Percentiles rank a stretch among this genome's conserved stretches.
phyloP scores from a whole-genome alignment of 2,888 invertebrate genomes.

The Dendrolimus pini region DNA sequence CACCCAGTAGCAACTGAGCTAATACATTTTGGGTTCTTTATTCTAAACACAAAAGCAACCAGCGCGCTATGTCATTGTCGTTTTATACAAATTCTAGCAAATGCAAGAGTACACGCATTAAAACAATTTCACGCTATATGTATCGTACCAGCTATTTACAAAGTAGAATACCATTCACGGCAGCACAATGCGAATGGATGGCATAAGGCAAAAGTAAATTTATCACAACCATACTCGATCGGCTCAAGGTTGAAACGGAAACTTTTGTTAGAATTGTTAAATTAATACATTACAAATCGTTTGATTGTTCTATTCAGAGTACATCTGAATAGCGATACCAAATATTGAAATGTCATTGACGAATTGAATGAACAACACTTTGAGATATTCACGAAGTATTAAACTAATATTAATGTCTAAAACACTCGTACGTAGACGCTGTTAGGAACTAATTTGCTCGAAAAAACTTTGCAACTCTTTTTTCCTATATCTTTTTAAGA shows the following conservation, averaged over 20 bases:
- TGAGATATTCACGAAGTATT: background rate
- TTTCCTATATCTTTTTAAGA: conserved; percentile 1
- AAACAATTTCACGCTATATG: background rate
- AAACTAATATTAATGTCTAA: conserved; percentile 53
- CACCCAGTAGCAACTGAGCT: too few species aligned
- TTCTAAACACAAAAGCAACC: too few species aligned
- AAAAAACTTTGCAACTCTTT: conserved; percentile 4
- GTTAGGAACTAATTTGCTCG: conserved; percentile 43
- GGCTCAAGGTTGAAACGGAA: conserved; percentile 26
- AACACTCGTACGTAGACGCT: conserved; percentile 75
- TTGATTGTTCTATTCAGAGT: conserved; percentile 7
- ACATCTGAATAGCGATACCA: conserved; percentile 4
- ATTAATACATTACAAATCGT: conserved; percentile 3
- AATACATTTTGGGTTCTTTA: too few species aligned
- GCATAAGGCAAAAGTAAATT: conserved; percentile 22
- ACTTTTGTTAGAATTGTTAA: conserved; percentile 15
- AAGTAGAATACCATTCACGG: background rate
- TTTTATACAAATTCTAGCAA: too few species aligned
- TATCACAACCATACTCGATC: conserved; percentile 32
- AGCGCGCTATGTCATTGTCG: too few species aligned
- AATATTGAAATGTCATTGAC: conserved; percentile 1
- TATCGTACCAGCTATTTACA: background rate
- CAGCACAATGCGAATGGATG: background rate
- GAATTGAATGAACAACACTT: conserved; percentile 1
- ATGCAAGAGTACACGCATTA: background rate